These are phyloP conservation scores for Numida meleagris DNA, from an alignment of 2,113 vertebrate genomes.

Conservation along the genomic window DNA sequence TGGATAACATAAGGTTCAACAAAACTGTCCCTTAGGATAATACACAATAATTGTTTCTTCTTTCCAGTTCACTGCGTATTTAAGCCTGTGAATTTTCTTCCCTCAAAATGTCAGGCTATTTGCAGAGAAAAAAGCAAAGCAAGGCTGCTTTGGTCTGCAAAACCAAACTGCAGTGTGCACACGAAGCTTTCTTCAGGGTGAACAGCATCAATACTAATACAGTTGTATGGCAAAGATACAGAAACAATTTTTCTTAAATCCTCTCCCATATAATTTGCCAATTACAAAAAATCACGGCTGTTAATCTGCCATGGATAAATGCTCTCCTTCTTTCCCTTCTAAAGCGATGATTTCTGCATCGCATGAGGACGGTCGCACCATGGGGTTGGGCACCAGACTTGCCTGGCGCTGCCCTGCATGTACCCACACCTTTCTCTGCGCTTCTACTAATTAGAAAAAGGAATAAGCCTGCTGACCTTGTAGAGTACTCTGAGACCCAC, in stretches of 20 bases:
- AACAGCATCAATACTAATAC: not conserved
- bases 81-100: not conserved
- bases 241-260: not conserved
- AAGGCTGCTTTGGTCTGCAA: not conserved
- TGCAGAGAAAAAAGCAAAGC: not conserved
- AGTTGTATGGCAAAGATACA: not conserved
- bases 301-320: not conserved
- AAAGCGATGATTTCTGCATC: not conserved
- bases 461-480: not conserved
- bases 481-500: not conserved
- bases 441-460: not conserved
- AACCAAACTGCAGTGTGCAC: not conserved
- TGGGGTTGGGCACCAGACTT: not conserved
- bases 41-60: not conserved
- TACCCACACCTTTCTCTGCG: rapidly evolving
- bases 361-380: rapidly evolving
- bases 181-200: not conserved
- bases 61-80: not conserved
- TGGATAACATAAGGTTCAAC: not conserved
- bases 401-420: not conserved
- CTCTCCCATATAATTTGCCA: not conserved
- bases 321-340: not conserved
- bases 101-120: not conserved
- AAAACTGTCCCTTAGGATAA: not conserved
- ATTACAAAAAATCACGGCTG: not conserved